Evolutionary conservation across 2,888 invertebrate species (phyloP).

Genomic region (Yponomeuta cagnagella): DNA sequence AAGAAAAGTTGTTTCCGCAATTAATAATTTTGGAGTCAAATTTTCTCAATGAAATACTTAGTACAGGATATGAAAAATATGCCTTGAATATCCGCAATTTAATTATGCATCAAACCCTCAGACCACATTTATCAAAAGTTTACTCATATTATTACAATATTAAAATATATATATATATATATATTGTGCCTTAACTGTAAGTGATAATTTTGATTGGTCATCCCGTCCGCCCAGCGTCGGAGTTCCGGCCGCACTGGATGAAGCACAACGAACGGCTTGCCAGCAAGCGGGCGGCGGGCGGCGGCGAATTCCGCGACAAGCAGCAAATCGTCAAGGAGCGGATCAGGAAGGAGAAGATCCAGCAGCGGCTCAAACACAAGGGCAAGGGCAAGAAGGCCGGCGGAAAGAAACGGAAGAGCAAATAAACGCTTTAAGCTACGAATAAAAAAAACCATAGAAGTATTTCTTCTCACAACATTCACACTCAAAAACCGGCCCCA

Average conservation of each 20-base stretch:
- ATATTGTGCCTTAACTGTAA: neutral
- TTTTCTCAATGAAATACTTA: no score
- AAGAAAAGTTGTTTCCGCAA: no score
- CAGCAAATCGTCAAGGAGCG: constrained; percentile 88
- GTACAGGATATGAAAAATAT: no score
- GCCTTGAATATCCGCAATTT: no score
- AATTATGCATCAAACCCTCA: no score
- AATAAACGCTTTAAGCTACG: neutral
- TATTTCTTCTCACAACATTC: no score
- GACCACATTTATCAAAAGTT: no score
- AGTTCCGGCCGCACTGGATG: constrained; percentile 83
- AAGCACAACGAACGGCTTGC: constrained; percentile 85
- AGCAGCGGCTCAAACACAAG: constrained; percentile 66
- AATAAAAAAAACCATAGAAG: no score
- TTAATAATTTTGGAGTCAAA: no score
- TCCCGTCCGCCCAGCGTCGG: constrained; percentile 46
- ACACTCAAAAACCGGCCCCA: no score
- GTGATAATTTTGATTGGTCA: neutral
- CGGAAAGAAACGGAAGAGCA: constrained; percentile 4
- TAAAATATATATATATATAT: no score
- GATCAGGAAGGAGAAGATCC: constrained; percentile 78
- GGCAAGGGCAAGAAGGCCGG: constrained; percentile 1
- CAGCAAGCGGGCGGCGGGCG: constrained; percentile 70
- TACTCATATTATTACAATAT: no score
- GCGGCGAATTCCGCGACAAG: constrained; percentile 81